These are phyloP conservation scores for Chrysotoxum bicinctum DNA, from an alignment of 2,888 invertebrate species.

Conservation along the genomic window DNA sequence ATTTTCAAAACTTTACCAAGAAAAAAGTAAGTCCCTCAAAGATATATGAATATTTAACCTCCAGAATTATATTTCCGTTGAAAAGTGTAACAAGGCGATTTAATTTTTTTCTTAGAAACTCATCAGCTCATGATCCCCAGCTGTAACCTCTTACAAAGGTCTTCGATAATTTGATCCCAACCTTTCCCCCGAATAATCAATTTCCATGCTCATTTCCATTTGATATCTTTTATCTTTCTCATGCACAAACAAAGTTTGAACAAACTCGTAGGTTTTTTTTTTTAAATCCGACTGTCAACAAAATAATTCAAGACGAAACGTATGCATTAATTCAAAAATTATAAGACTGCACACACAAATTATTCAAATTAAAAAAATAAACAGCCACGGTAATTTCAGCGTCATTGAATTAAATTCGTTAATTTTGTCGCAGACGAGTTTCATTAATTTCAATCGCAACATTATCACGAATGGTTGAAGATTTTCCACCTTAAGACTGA, in stretches of 20 bases:
- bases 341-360: conserved; percentile 31
- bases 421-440: conserved; percentile 33
- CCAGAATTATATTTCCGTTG: background rate
- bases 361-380: background rate
- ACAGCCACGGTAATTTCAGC: background rate
- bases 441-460: conserved; percentile 60
- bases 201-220: conserved; percentile 26
- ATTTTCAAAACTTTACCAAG: no score
- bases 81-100: background rate
- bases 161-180: conserved; percentile 22
- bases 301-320: conserved; percentile 2
- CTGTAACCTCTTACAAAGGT: conserved; percentile 14
- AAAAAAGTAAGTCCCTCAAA: no score
- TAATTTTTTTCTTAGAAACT: background rate
- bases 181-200: conserved; percentile 15
- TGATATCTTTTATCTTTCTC: conserved; percentile 13
- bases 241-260: conserved; percentile 9
- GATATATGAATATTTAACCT: background rate
- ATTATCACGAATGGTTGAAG: conserved; percentile 67
- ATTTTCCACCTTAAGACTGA: conserved; percentile 52
- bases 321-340: conserved; percentile 54
- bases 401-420: conserved; percentile 40
- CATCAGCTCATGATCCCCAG: background rate
- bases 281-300: conserved; percentile 23
- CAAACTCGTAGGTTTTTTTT: background rate